A percentile compares a stretch with the other conserved stretches of the same genome.
Evolutionary conservation across 2,888 invertebrate species (phyloP).

Genomic region (Parochlus steinenii): DNA sequence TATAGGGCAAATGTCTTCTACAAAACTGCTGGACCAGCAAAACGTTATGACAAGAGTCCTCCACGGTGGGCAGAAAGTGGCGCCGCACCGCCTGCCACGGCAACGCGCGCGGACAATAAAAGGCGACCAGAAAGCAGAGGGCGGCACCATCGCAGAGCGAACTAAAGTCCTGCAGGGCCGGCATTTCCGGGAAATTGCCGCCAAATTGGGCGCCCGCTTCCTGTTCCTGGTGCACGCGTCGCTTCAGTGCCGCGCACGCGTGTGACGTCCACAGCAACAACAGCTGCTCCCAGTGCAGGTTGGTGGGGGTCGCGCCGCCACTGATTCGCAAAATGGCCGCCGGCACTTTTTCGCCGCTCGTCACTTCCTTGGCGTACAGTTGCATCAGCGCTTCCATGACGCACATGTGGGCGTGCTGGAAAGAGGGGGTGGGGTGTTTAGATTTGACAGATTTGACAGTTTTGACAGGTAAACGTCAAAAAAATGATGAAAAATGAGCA

Average conservation of each 20-base stretch:
- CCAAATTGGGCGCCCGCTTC: conserved; percentile 3
- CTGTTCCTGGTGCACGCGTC: conserved; percentile 33
- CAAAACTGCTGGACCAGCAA: conserved; percentile 79
- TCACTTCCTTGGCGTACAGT: conserved; percentile 83
- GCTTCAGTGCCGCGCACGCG: conserved; percentile 61
- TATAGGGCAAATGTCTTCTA: conserved; percentile 63
- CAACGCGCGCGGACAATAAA: conserved; percentile 73
- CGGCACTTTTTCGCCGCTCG: conserved; percentile 70
- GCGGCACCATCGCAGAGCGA: conserved; percentile 86
- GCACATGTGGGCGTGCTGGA: conserved; percentile 87
- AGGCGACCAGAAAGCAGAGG: conserved; percentile 70
- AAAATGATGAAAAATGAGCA: conserved; percentile 3
- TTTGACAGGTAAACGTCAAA: neutral
- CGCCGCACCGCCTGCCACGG: conserved; percentile 49
- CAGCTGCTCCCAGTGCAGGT: conserved; percentile 7
- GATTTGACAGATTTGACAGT: neutral
- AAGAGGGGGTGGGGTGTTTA: conserved; percentile 16
- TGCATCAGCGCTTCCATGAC: conserved; percentile 92
- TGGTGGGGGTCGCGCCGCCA: neutral
- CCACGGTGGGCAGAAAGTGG: conserved; percentile 31
- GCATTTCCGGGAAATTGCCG: conserved; percentile 41
- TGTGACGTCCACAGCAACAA: conserved; percentile 80
- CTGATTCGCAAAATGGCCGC: conserved; percentile 52
- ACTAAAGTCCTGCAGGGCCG: conserved; percentile 55
- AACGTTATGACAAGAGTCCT: conserved; percentile 80